Conservation (phyloP, 2,888 invertebrate genomes). For the Latheticus oryzae region DNA sequence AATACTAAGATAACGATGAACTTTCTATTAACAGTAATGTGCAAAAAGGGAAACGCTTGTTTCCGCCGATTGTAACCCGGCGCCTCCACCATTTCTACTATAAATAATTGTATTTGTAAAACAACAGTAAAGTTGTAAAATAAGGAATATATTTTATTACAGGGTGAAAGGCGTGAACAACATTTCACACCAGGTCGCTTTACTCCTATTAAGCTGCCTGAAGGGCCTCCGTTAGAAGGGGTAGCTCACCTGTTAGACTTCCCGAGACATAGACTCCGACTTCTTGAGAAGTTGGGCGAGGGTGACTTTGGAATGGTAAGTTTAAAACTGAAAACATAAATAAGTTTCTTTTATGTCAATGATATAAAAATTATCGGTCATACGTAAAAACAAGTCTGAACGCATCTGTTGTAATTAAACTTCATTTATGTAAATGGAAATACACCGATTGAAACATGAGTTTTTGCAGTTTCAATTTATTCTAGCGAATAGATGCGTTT, state of each 20-base stretch:
- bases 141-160: conserved; percentile 46
- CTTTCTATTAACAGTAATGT: background rate
- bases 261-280: conserved; percentile 84
- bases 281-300: conserved; percentile 87
- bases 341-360: no score
- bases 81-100: conserved; percentile 31
- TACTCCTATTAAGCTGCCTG: conserved; percentile 79
- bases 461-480: conserved; percentile 40
- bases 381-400: conserved; percentile 14
- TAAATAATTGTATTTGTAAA: no score
- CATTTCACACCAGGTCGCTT: conserved; percentile 77
- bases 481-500: conserved; percentile 32
- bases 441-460: conserved; percentile 37
- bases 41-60: background rate
- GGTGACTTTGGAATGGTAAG: conserved; percentile 89
- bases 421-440: conserved; percentile 41
- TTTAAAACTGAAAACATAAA: no score
- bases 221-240: conserved; percentile 75
- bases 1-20: no score
- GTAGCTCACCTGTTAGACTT: conserved; percentile 80
- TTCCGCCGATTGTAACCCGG: conserved; percentile 21
- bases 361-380: no score
- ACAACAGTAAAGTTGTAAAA: conserved; percentile 31
- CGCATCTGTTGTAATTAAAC: conserved; percentile 42
- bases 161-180: conserved; percentile 76